Conservation (phyloP, 2,888 invertebrate genomes). For the Pycnomerus fuliginosus region DNA sequence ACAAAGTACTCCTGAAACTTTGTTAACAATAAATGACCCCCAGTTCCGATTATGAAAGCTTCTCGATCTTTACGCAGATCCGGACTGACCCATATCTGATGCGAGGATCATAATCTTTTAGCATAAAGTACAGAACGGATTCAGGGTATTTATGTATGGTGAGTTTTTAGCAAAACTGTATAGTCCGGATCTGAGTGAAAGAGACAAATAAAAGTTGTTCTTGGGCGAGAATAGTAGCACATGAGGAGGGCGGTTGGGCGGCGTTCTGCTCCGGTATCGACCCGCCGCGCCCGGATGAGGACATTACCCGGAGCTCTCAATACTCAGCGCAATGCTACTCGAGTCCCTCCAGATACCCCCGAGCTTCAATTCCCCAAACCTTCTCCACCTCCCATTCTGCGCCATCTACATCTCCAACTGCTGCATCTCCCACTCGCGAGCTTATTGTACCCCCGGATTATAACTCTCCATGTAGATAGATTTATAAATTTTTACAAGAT, state of each 20-base stretch:
- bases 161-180: no score
- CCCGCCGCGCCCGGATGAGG: constrained; percentile 50
- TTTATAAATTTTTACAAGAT: no score
- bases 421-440: constrained; percentile 24
- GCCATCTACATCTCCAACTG: constrained; percentile 28
- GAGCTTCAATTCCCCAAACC: constrained; percentile 33
- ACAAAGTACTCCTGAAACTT: no score
- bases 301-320: constrained; percentile 54
- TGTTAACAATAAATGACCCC: no score
- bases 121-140: no score
- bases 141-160: no score
- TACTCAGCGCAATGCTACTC: constrained; percentile 47
- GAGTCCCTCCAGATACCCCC: constrained; percentile 35
- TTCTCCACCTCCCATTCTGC: constrained; percentile 34
- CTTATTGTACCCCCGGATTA: constrained; percentile 25
- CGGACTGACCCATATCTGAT: no score
- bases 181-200: constrained; percentile 14
- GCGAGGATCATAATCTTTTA: no score
- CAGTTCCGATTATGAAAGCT: no score
- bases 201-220: constrained; percentile 27
- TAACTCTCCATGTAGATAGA: constrained; percentile 20
- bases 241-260: constrained; percentile 44
- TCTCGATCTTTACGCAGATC: no score
- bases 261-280: constrained; percentile 47
- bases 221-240: constrained; percentile 43